phyloP scores from a whole-genome alignment of 2,888 invertebrate species.

The Polyommatus icarus region DNA sequence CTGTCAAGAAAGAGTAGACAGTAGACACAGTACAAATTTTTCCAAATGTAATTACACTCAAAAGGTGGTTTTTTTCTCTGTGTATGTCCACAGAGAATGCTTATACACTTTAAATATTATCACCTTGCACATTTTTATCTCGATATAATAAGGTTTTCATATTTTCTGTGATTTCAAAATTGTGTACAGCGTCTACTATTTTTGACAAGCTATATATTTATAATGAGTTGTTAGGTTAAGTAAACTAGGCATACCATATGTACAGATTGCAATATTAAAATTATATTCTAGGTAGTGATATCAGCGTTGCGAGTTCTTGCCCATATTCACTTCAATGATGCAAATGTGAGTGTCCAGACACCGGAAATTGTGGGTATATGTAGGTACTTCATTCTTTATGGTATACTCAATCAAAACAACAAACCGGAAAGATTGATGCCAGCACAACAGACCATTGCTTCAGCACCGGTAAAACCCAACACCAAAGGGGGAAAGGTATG shows the following conservation, averaged over 20 bases:
- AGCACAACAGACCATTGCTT: conserved; percentile 81
- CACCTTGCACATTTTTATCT: too few species aligned
- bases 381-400: conserved; percentile 78
- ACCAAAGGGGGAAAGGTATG: conserved; percentile 82
- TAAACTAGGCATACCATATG: not conserved
- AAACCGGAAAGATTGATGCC: conserved; percentile 80
- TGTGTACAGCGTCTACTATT: too few species aligned
- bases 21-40: too few species aligned
- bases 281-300: conserved; percentile 70
- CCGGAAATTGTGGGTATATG: conserved; percentile 82
- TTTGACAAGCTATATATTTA: too few species aligned
- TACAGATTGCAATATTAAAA: not conserved
- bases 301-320: conserved; percentile 66
- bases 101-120: too few species aligned
- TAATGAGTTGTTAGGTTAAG: not conserved
- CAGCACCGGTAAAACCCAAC: conserved; percentile 69
- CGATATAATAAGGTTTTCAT: too few species aligned
- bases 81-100: too few species aligned
- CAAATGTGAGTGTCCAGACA: conserved; percentile 52
- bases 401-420: conserved; percentile 59
- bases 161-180: too few species aligned
- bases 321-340: conserved; percentile 66
- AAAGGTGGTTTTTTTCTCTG: too few species aligned
- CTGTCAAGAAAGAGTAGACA: too few species aligned
- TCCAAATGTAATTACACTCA: too few species aligned